Percentiles rank a stretch among this genome's conserved stretches.
These are phyloP conservation scores for Petromus typicus DNA, from an alignment of 2,113 vertebrate species.

Conservation along the genomic window DNA sequence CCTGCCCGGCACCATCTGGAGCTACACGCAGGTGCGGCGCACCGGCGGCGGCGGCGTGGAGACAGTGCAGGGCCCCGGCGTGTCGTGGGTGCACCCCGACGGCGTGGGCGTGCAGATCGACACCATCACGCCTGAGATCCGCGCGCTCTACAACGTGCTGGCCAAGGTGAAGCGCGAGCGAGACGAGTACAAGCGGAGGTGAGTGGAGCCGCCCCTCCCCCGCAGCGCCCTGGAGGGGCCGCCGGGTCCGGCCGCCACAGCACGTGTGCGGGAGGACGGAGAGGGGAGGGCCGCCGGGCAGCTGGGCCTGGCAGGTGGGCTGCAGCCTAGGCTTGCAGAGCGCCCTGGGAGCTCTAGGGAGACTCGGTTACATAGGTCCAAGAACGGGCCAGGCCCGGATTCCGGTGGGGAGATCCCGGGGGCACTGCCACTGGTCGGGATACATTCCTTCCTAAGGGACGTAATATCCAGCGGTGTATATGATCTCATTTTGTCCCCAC, in stretches of 20 bases:
- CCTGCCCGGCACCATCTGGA: constrained; percentile 94
- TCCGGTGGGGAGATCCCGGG: neutral
- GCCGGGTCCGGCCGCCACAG: neutral
- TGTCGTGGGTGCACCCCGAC: constrained; percentile 97
- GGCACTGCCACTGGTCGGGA: neutral
- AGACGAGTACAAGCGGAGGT: constrained; percentile 98
- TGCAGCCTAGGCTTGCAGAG: neutral
- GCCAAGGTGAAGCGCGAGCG: constrained; percentile 98
- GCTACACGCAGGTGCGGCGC: constrained; percentile 92
- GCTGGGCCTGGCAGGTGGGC: constrained; percentile 52
- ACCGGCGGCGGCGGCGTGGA: constrained; percentile 90
- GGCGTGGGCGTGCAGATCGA: constrained; percentile 99
- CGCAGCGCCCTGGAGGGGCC: neutral
- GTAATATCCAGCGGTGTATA: neutral
- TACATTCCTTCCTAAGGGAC: constrained; percentile 38
- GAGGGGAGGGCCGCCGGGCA: neutral
- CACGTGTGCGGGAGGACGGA: neutral
- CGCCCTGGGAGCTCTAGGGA: neutral
- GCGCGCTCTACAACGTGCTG: constrained; percentile 98
- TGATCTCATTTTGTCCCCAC: constrained; percentile 21
- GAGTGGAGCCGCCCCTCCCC: constrained; percentile 82
- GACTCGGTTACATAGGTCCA: neutral
- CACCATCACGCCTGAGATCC: constrained; percentile 99
- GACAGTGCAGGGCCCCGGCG: constrained; percentile 93
- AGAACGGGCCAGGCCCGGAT: neutral